phyloP scores from a whole-genome alignment of 2,888 invertebrate species.

The Apeira syringaria region DNA sequence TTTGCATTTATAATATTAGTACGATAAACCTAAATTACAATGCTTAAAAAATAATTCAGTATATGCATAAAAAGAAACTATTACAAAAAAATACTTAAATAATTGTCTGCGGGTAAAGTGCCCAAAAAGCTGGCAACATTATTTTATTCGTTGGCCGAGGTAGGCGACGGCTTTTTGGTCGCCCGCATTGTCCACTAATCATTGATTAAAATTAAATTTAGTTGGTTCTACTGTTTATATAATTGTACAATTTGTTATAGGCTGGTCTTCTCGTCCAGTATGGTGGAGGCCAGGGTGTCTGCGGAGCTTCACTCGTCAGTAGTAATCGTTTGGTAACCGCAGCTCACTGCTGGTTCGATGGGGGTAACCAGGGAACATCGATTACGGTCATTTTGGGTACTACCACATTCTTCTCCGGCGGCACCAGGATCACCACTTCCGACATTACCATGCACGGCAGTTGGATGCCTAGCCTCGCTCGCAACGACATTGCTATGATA shows the following conservation, averaged over 20 bases:
- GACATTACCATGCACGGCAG: slow-evolving; percentile 42
- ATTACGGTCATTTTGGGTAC: slow-evolving; percentile 57
- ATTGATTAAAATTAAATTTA: too few relatives aligned
- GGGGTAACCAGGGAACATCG: slow-evolving; percentile 43
- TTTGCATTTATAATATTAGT: too few relatives aligned
- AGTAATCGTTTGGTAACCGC: slow-evolving; percentile 40
- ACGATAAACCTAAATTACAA: too few relatives aligned
- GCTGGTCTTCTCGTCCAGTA: slow-evolving; percentile 38
- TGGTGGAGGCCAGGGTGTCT: slow-evolving; percentile 35
- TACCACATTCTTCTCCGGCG: slow-evolving; percentile 47
- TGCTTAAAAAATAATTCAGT: too few relatives aligned
- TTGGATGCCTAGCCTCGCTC: slow-evolving; percentile 42
- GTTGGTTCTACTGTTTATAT: too few relatives aligned
- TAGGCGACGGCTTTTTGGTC: too few relatives aligned
- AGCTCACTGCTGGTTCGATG: slow-evolving; percentile 59
- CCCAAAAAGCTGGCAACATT: too few relatives aligned
- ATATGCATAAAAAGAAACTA: too few relatives aligned
- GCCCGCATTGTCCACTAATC: too few relatives aligned
- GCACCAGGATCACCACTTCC: slow-evolving; percentile 40
- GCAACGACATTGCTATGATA: slow-evolving; percentile 55
- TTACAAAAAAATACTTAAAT: too few relatives aligned
- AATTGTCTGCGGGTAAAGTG: too few relatives aligned
- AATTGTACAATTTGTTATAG: slow-evolving; percentile 32
- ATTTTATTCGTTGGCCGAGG: too few relatives aligned
- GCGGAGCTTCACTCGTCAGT: slow-evolving; percentile 51